Conservation (phyloP, 2,113 vertebrate genomes). For the Anhinga rufa region DNA sequence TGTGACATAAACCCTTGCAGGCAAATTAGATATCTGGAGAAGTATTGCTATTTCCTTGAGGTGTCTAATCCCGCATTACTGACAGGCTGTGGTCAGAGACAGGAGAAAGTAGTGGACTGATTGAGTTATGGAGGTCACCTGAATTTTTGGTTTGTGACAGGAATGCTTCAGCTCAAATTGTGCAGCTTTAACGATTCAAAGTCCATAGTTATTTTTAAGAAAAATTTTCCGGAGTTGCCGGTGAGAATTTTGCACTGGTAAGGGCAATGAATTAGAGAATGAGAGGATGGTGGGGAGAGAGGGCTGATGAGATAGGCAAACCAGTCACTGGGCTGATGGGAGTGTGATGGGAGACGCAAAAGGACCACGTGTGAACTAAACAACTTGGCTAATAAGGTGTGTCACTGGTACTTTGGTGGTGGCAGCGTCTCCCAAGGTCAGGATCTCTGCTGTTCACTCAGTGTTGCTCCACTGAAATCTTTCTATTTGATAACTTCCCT, state of each 20-base stretch:
- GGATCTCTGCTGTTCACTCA: background rate
- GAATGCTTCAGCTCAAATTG: background rate
- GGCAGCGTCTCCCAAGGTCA: background rate
- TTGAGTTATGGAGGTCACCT: background rate
- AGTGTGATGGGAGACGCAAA: background rate
- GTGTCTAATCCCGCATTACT: background rate
- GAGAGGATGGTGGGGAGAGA: background rate
- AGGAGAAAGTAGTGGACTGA: background rate
- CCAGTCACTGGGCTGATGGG: background rate
- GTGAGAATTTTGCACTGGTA: background rate
- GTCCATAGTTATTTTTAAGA: background rate
- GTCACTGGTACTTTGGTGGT: background rate
- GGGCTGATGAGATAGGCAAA: background rate
- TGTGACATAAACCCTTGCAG: background rate
- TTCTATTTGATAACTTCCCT: background rate
- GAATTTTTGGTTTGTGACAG: background rate
- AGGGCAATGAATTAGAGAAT: background rate
- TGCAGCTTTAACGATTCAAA: background rate
- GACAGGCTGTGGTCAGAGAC: background rate
- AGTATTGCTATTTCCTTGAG: background rate
- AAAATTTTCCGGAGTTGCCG: background rate
- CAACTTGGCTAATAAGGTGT: background rate
- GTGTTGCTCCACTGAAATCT: background rate
- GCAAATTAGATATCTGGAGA: background rate
- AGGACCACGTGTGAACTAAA: accelerated